These are phyloP conservation scores for Danaus melanippus DNA, from an alignment of 1,140 invertebrate species.

Conservation along the genomic window DNA sequence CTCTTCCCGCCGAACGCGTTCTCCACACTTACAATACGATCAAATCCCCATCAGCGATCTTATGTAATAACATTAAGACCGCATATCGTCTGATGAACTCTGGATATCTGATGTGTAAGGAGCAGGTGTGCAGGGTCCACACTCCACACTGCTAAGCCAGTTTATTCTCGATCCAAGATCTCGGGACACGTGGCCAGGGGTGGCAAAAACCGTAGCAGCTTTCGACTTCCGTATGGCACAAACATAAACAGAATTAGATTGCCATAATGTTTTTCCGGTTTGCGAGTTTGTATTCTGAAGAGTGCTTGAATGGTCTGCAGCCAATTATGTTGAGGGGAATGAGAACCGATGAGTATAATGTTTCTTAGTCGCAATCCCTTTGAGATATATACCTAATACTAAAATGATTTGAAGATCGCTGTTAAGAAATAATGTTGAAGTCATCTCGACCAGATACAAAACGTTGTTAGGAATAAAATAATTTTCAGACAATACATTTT, in stretches of 20 bases:
- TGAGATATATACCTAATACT: no score
- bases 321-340: constrained; percentile 25
- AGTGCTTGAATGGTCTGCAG: constrained; percentile 38
- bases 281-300: constrained; percentile 45
- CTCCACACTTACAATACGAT: constrained; percentile 32
- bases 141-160: constrained; percentile 30
- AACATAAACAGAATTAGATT: constrained; percentile 65
- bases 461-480: no score
- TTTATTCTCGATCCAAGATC: constrained; percentile 61
- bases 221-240: constrained; percentile 62
- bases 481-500: no score
- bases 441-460: no score
- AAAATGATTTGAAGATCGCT: no score
- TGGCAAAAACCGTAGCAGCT: constrained; percentile 63
- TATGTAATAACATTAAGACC: constrained; percentile 19
- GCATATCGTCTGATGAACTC: no score
- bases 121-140: constrained; percentile 60
- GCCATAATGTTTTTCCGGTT: constrained; percentile 67
- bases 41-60: constrained; percentile 19
- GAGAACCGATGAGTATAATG: no score
- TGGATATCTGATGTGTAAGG: not conserved
- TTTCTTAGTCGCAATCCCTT: no score
- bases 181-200: constrained; percentile 57
- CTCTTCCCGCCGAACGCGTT: constrained; percentile 66
- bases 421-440: no score